Conservation (phyloP, 2,888 invertebrate genomes). For the Tiliacea aurago region DNA sequence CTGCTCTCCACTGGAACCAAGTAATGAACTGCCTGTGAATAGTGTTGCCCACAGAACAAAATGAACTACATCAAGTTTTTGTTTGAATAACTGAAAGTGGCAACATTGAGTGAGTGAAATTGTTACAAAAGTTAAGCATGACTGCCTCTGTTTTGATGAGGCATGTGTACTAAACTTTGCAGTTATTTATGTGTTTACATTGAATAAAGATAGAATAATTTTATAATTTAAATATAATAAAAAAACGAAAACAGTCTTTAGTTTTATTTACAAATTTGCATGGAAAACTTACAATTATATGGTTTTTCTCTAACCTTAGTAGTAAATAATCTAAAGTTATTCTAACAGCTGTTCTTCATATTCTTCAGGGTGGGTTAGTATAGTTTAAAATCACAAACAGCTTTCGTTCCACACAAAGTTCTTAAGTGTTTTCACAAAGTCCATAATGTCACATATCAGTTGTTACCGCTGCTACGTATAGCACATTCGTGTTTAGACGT, state of each 20-base stretch:
- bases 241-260: slow-evolving; percentile 81
- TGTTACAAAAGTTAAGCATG: slow-evolving; percentile 59
- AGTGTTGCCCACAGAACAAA: slow-evolving; percentile 62
- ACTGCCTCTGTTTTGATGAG: slow-evolving; percentile 56
- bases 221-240: slow-evolving; percentile 83
- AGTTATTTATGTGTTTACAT: slow-evolving; percentile 67
- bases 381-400: slow-evolving; percentile 80
- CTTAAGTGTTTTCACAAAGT: slow-evolving; percentile 47
- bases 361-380: slow-evolving; percentile 83
- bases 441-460: slow-evolving; percentile 31
- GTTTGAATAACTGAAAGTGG: slow-evolving; percentile 64
- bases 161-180: slow-evolving; percentile 60
- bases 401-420: slow-evolving; percentile 70
- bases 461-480: slow-evolving; percentile 66
- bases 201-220: slow-evolving; percentile 75
- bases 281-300: slow-evolving; percentile 75
- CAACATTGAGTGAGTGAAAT: slow-evolving; percentile 63
- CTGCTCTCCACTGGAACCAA: slow-evolving; percentile 98
- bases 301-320: slow-evolving; percentile 71
- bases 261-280: slow-evolving; percentile 86
- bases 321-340: slow-evolving; percentile 66
- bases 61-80: slow-evolving; percentile 52
- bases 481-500: slow-evolving; percentile 24
- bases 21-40: slow-evolving; percentile 79
- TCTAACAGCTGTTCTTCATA: slow-evolving; percentile 76